Base-by-base conservation (phyloP, 2,797 vertebrate species). In the Argentina silus region DNA sequence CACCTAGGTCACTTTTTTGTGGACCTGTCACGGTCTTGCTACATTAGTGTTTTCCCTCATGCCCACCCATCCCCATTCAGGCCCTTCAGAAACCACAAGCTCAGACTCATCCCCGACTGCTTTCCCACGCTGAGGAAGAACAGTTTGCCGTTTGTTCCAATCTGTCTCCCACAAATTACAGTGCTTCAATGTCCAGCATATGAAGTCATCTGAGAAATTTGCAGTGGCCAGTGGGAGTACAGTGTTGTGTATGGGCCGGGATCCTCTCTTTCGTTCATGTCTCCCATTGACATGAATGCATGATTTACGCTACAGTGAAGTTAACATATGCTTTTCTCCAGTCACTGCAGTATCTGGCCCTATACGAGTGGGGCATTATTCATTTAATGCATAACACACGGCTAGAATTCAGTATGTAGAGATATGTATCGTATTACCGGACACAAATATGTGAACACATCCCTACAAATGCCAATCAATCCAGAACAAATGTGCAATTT, bases 81-180 rank as follows among this genome's bases (percentile, higher is more conserved):
- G 72, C 72, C 21, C 53, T 72, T 69, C 73, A 75, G 81, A 85
- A 85, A 79, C 23, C 45, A 60, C 71, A 15, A 60, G 70, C 59
- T 42, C 47, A 23, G 43, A 72, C 45, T 82, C 65, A 79, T 80
- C 64, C 45, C 17, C 23, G 60, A 17, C 84, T 42, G 69, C 60
- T 78, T 89, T 92, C 90, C 87, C 90, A 87, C 72, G 48, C 81
- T 21, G 62, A 73, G 77, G 72, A 82, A 75, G 69, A 72, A 74
- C 48, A 75, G 63, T 70, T 75, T 74, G 71, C 81, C 69, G 82
- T 86, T 89, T 81, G 71, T 72, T 79, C 67, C 60, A 55, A 43
- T 80, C 74, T 64, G 36, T 62, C 69, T 80, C 21, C 83, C 83
- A 74, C 80, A 85, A 87, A 87, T 91, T 78, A 85, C 60, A 79